Evolutionary conservation across 2,113 vertebrate genomes (phyloP).

Genomic region (Lasiurus borealis): DNA sequence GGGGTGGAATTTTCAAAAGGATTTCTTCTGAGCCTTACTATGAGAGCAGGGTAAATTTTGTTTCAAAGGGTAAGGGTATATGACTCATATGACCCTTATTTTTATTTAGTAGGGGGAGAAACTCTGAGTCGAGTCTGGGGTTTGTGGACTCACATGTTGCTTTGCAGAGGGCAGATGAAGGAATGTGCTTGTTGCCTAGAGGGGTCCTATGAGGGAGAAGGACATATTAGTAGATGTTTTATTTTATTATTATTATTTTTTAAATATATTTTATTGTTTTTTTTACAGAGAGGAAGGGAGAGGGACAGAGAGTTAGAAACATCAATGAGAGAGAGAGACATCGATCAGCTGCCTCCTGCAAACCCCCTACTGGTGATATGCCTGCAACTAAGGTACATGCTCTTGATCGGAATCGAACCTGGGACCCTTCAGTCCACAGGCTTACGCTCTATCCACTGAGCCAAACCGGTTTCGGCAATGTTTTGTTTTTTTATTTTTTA

Average conservation of each 20-base stretch:
- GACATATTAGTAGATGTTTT: neutral
- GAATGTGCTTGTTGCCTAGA: neutral
- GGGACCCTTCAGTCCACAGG: too few relatives aligned
- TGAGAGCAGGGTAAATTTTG: neutral
- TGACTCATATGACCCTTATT: neutral
- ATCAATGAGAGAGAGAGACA: too few relatives aligned
- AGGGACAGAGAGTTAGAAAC: too few relatives aligned
- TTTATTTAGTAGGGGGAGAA: neutral
- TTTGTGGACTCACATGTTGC: neutral
- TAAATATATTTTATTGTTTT: too few relatives aligned
- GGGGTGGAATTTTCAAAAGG: conserved; percentile 23
- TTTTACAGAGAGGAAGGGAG: too few relatives aligned
- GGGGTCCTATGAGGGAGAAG: neutral
- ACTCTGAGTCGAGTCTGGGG: neutral
- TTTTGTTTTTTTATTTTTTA: too few relatives aligned
- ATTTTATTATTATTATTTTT: neutral
- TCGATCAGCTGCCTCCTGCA: too few relatives aligned
- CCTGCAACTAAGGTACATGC: too few relatives aligned
- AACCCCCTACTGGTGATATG: too few relatives aligned
- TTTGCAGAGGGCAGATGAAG: neutral
- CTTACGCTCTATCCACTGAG: too few relatives aligned
- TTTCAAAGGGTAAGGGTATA: neutral
- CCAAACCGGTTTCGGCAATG: too few relatives aligned
- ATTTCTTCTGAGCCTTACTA: conserved; percentile 34
- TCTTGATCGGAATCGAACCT: too few relatives aligned